Evolutionary conservation across 2,797 vertebrate species (phyloP), one percentile per base, ranked within the genome.

Genomic region (Mionectes olivaceus): DNA sequence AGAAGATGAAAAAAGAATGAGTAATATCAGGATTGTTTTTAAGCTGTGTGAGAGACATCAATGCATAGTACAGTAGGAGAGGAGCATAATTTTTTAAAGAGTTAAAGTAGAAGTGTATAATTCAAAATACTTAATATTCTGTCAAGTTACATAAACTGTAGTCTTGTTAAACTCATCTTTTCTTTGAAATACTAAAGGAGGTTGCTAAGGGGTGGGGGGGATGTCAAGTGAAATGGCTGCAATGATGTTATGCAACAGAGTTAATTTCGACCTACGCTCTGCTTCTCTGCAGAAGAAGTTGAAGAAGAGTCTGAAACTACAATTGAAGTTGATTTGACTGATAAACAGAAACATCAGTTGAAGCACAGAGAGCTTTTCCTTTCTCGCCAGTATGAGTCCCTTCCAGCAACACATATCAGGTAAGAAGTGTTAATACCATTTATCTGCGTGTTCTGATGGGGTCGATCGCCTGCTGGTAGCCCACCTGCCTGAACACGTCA

Each of bases 341-440:
- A 99, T 97, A 99, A 99, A 98, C 99, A 99, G 98, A 99, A 99
- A 97, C 99, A 99, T 97, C 99, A 99, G 95, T 97, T 99, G 96
- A 99, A 99, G 93, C 99, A 99, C 96, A 98, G 99, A 97, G 99
- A 99, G 88, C 99, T 99, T 87, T 99, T 99, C 95, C 97, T 99
- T 90, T 99, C 99, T 30, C 98, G 99, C 61, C 99, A 99, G 47
- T 99, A 99, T 33, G 99, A 99, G 95, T 99, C 99, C 76, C 98
- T 99, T 88, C 99, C 99, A 1, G 99, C 99, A 53, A 99, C 99
- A 15, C 99, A 99, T 71, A 99, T 99, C 98, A 99, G 99, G 99
- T 99, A 98, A 97, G 96, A 83, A 73, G 68, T 50, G 57, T 59
- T 65, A 59, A 82, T 80, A 8, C 4, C 4, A 13, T 69, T 86